Conservation (phyloP, 2,797 vertebrate species). For the Typhlichthys eigenmanni region DNA sequence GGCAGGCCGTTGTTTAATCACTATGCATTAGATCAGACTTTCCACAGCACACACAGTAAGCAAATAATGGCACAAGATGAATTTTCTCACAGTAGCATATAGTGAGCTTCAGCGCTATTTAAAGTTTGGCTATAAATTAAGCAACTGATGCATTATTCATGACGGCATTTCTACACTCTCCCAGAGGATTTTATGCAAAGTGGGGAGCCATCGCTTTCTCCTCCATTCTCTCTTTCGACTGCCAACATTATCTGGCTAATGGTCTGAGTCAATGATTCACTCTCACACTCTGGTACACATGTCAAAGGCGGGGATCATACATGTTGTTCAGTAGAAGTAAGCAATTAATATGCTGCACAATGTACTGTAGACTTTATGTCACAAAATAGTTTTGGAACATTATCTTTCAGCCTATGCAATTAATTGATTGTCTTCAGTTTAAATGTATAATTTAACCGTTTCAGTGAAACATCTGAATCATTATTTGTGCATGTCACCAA, state of each 20-base stretch:
- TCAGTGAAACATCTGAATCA: too few relatives aligned
- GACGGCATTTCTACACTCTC: conserved; percentile 53
- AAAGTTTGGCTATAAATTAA: conserved; percentile 74
- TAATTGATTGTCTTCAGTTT: too few relatives aligned
- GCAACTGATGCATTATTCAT: conserved; percentile 69
- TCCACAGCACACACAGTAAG: conserved; percentile 32
- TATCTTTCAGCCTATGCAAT: too few relatives aligned
- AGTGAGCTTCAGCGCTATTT: conserved; percentile 62
- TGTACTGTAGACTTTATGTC: not conserved
- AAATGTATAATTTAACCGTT: too few relatives aligned
- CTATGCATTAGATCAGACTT: conserved; percentile 8
- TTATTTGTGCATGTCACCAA: too few relatives aligned
- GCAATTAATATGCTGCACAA: conserved; percentile 34
- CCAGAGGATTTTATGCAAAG: conserved; percentile 59
- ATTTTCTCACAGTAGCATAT: conserved; percentile 44
- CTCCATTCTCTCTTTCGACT: conserved; percentile 28
- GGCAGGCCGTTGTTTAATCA: conserved; percentile 38
- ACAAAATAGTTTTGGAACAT: too few relatives aligned
- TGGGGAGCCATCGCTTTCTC: conserved; percentile 22
- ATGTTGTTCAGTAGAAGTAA: conserved; percentile 46
- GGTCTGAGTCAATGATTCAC: conserved; percentile 60
- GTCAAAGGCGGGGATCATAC: conserved; percentile 41
- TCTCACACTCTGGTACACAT: conserved; percentile 29
- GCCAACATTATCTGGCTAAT: conserved; percentile 63
- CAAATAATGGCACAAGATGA: conserved; percentile 55